A percentile compares a stretch with the other conserved stretches of the same genome.
phyloP scores from a whole-genome alignment of 2,888 invertebrate species.

The Calephelis perditalis region DNA sequence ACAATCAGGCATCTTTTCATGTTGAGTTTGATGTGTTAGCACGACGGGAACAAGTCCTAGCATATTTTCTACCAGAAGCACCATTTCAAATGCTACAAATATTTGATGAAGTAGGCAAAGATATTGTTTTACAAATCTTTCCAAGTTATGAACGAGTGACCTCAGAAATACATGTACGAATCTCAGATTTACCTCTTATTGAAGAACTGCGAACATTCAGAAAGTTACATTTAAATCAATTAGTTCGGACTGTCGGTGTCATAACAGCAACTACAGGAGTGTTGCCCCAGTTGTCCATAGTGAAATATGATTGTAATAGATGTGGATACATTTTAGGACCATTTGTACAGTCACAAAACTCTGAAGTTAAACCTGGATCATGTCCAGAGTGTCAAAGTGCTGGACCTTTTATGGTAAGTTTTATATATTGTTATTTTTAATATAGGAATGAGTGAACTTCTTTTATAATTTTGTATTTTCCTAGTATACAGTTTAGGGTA shows the following conservation, averaged over 20 bases:
- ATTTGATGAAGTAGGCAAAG: constrained; percentile 96
- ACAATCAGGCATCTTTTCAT: constrained; percentile 91
- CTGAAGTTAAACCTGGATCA: constrained; percentile 96
- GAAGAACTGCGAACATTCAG: constrained; percentile 97
- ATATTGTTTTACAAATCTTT: constrained; percentile 94
- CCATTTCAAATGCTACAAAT: constrained; percentile 98
- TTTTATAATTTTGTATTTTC: too few species aligned
- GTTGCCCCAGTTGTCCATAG: constrained; percentile 95
- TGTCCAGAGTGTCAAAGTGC: constrained; percentile 98
- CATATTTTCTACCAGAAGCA: constrained; percentile 98
- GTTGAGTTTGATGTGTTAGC: constrained; percentile 96
- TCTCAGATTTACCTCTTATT: constrained; percentile 95
- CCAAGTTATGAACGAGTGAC: constrained; percentile 97
- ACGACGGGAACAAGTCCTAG: constrained; percentile 93
- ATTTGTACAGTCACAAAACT: constrained; percentile 94
- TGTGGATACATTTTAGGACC: constrained; percentile 98
- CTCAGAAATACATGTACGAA: constrained; percentile 95
- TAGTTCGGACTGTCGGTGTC: constrained; percentile 92
- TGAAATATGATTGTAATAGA: constrained; percentile 98
- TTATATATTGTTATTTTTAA: not conserved
- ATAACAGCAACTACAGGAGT: constrained; percentile 97
- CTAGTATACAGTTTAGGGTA: too few species aligned
- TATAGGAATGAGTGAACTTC: too few species aligned
- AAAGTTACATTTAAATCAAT: constrained; percentile 93
- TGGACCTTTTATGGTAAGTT: constrained; percentile 92